A percentile compares a stretch with the other conserved stretches of the same genome.
Evolutionary conservation across 92 coral and sea anemone genomes (phyloP).

Genomic region (Phenganax subtilis): DNA sequence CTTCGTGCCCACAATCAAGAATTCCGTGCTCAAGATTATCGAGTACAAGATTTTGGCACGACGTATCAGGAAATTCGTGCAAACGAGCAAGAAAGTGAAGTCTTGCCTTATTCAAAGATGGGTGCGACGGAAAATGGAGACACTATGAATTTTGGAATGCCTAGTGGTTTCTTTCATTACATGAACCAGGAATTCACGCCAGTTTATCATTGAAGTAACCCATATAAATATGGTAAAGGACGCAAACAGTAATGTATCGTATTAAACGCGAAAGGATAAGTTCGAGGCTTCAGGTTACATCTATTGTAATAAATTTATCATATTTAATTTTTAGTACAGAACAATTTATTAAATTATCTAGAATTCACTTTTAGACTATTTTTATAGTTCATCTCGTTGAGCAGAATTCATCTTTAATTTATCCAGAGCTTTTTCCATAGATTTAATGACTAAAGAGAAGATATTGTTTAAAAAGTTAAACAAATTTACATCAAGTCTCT

Average conservation of each 20-base stretch:
- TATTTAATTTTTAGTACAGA: too few species aligned
- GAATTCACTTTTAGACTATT: not conserved
- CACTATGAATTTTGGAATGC: not conserved
- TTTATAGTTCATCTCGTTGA: constrained; percentile 73
- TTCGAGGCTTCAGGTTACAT: too few species aligned
- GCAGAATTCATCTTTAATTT: constrained; percentile 60
- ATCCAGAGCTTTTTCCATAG: constrained; percentile 82
- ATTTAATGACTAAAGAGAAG: constrained; percentile 57
- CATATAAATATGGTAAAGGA: not conserved
- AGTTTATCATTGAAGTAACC: constrained; percentile 1
- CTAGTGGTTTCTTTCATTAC: not conserved
- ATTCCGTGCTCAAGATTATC: not conserved
- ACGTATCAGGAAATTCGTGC: constrained; percentile 4
- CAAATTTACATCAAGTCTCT: not conserved
- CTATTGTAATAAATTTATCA: too few species aligned
- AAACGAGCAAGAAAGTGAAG: not conserved
- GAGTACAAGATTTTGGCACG: not conserved
- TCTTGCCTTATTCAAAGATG: not conserved
- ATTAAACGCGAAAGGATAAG: too few species aligned
- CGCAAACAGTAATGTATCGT: too few species aligned
- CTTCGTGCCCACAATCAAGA: not conserved
- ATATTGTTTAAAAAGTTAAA: not conserved
- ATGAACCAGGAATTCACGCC: constrained; percentile 1
- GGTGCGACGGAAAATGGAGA: not conserved
- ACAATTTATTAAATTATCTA: not conserved